Base-by-base conservation (phyloP, 2,113 vertebrate species). In the Dissostichus mawsoni region DNA sequence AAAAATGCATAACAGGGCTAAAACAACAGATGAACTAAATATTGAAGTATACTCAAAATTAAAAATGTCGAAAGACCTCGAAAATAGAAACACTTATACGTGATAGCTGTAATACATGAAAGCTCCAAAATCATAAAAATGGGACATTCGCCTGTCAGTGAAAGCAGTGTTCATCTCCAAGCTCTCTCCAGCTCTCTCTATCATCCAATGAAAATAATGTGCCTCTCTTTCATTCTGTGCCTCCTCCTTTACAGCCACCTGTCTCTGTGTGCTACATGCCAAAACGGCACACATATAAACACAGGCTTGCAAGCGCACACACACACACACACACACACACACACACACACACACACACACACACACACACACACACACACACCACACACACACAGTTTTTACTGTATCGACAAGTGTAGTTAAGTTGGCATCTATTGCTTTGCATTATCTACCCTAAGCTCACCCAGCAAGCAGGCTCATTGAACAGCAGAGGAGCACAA, bases 241-340 rank as follows among this genome's bases (percentile, higher is more conserved):
- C 87, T 56, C 75, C 76, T 83, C 72, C 75, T 45, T 78, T 74
- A 67, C 69, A 66, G 82, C 83, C 80, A 89, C 81, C 90, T 90
- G 87, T 70, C 81, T 74, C 72, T 69, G 8, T 73, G 71, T 25
- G 20, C 61, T 62, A 53, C 75, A 73, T 75, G 88, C 84, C 88
- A 88, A 64, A 73, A 81, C 57, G 52, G 63, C 63, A 63, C 33
- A 44, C 36, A 84, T 5, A 51, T 29, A 20, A 29, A 23, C 48
- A 50, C 48, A 50, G 14, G 5, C 48, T 14, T 14, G 14, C 44
- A 9, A 14, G 7, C 48, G 13, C 48, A 50, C 48, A 50, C 48
- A 50, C 48, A 50, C 48, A 50, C 44, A 9, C 23, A 18, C 65
- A 51, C 47, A 20, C 66, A 51, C 47, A 51, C 20, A 44, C 13